phyloP scores from a whole-genome alignment of 2,888 invertebrate species.

The Macaria notata region DNA sequence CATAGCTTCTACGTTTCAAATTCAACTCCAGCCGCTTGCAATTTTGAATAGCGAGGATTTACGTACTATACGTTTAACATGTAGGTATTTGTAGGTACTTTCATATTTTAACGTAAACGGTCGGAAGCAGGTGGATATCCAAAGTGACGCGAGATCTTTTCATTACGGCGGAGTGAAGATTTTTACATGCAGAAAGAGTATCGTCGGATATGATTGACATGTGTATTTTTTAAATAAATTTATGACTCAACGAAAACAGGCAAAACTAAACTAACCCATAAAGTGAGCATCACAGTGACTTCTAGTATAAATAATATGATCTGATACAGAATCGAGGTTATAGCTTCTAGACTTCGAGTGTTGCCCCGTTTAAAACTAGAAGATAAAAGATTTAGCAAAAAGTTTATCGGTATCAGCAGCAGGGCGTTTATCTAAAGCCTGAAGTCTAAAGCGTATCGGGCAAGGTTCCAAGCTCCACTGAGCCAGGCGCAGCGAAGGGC shows the following conservation, averaged over 20 bases:
- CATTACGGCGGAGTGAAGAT: constrained; percentile 42
- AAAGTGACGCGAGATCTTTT: constrained; percentile 43
- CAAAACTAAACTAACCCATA: too few species aligned
- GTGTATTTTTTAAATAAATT: too few species aligned
- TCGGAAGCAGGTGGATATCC: constrained; percentile 40
- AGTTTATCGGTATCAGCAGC: constrained; percentile 44
- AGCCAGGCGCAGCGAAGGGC: constrained; percentile 44
- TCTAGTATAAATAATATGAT: too few species aligned
- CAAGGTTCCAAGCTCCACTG: constrained; percentile 69
- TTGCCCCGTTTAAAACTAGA: neutral
- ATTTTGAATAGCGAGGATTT: constrained; percentile 32
- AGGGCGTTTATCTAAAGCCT: constrained; percentile 62
- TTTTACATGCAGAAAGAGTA: constrained; percentile 41
- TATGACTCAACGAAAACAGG: too few species aligned
- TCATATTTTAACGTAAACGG: constrained; percentile 40
- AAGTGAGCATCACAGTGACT: too few species aligned
- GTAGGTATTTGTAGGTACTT: constrained; percentile 16
- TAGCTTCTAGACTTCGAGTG: too few species aligned
- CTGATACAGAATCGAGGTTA: too few species aligned
- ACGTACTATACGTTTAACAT: constrained; percentile 16
- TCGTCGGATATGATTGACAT: neutral
- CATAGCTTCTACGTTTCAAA: constrained; percentile 42
- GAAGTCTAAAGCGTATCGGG: constrained; percentile 62
- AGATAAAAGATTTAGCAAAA: neutral
- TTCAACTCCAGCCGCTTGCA: constrained; percentile 34